Conservation (phyloP, 1,140 invertebrate genomes). For the Drosophila ambigua region DNA sequence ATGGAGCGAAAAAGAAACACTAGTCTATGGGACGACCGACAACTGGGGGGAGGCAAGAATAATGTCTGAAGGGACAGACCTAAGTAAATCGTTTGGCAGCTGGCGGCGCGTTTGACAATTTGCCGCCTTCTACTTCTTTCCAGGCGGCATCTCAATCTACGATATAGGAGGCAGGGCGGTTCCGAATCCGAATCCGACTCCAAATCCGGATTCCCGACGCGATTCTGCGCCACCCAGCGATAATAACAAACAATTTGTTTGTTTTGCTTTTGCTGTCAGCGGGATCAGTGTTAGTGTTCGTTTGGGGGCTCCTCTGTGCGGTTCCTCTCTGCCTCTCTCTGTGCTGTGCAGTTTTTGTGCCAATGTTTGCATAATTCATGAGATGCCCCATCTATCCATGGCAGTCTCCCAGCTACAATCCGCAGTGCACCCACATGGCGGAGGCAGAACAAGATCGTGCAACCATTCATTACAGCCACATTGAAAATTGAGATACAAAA, state of each 20-base stretch:
- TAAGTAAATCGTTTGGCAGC: constrained; percentile 46
- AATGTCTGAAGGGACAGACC: constrained; percentile 10
- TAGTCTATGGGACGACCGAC: too few species aligned
- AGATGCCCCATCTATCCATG: constrained; percentile 3
- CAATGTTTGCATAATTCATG: constrained; percentile 40
- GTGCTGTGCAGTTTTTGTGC: constrained; percentile 1
- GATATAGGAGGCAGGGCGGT: constrained; percentile 10
- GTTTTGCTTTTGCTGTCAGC: constrained; percentile 25
- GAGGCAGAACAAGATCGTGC: constrained; percentile 30
- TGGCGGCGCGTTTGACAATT: constrained; percentile 53
- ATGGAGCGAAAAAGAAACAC: constrained; percentile 3
- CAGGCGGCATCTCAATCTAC: constrained; percentile 29
- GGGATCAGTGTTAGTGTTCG: not conserved
- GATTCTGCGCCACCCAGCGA: constrained; percentile 47
- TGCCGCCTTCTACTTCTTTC: constrained; percentile 18
- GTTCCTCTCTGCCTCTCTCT: not conserved
- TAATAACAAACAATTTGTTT: constrained; percentile 60
- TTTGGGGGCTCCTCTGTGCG: too few species aligned
- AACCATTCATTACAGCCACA: constrained; percentile 35
- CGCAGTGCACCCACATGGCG: constrained; percentile 42
- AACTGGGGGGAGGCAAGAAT: not conserved
- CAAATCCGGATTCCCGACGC: constrained; percentile 30
- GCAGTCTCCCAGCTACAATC: constrained; percentile 36
- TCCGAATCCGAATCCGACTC: constrained; percentile 10
- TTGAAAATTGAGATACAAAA: constrained; percentile 52